phyloP scores from a whole-genome alignment of 2,888 invertebrate species.

The Hedya salicella region DNA sequence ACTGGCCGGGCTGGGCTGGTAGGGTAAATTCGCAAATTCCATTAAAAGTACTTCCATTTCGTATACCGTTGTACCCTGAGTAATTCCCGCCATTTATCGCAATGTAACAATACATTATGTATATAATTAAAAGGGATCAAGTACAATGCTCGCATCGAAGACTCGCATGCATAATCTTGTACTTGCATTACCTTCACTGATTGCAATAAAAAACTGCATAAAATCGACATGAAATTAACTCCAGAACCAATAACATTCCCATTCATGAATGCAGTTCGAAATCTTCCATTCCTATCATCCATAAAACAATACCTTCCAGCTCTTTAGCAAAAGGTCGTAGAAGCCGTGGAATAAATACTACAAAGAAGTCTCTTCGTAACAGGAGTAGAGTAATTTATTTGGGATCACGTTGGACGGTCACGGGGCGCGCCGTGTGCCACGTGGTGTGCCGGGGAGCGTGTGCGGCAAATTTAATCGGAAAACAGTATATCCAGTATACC shows the following conservation, averaged over 20 bases:
- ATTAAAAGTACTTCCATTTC: neutral
- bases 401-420: slow-evolving; percentile 68
- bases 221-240: neutral
- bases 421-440: slow-evolving; percentile 55
- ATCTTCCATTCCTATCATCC: slow-evolving; percentile 21
- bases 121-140: slow-evolving; percentile 29
- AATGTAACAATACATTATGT: neutral
- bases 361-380: slow-evolving; percentile 7
- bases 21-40: slow-evolving; percentile 27
- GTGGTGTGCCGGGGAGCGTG: slow-evolving; percentile 40
- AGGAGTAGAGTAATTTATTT: slow-evolving; percentile 14
- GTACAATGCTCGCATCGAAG: slow-evolving; percentile 20
- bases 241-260: slow-evolving; percentile 6
- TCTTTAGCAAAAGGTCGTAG: slow-evolving; percentile 12
- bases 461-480: neutral
- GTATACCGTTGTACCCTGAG: neutral
- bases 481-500: neutral
- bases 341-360: neutral
- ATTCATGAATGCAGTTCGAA: slow-evolving; percentile 25
- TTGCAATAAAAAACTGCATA: neutral
- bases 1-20: slow-evolving; percentile 14
- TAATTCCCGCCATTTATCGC: neutral
- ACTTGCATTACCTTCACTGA: slow-evolving; percentile 17
- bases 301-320: slow-evolving; percentile 10
- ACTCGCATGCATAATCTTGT: slow-evolving; percentile 12